phyloP scores from a whole-genome alignment of 2,797 vertebrate species.

The Babyrousa celebensis region DNA sequence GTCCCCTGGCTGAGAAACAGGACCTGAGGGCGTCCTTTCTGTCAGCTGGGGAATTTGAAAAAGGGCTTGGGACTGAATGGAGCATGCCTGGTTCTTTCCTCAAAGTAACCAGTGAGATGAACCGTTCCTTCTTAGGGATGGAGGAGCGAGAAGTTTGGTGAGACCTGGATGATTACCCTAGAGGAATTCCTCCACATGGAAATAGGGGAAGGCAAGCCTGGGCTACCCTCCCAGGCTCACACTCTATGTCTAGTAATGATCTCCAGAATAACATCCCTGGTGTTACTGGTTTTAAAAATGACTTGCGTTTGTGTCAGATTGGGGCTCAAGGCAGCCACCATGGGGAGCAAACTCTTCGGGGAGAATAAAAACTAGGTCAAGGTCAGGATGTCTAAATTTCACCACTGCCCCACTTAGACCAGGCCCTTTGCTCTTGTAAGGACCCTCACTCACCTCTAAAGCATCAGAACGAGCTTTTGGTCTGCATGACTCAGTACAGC shows the following conservation, averaged over 20 bases:
- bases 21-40: background rate
- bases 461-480: background rate
- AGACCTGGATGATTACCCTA: too few relatives aligned
- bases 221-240: background rate
- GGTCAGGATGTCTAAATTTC: background rate
- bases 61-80: background rate
- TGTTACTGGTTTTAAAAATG: background rate
- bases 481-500: background rate
- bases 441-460: accelerated
- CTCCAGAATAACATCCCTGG: background rate
- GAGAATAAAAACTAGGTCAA: background rate
- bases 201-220: accelerated
- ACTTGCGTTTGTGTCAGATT: background rate
- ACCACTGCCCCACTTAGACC: accelerated
- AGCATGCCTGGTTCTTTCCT: background rate
- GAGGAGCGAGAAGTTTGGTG: background rate
- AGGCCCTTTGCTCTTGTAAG: background rate
- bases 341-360: background rate
- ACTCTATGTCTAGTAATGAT: background rate
- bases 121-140: background rate
- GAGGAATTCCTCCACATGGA: background rate
- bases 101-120: background rate
- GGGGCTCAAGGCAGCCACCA: too few relatives aligned
- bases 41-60: background rate
- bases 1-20: background rate